These are phyloP conservation scores for Hofmannophila pseudospretella DNA, from an alignment of 2,888 invertebrate species.

Conservation along the genomic window DNA sequence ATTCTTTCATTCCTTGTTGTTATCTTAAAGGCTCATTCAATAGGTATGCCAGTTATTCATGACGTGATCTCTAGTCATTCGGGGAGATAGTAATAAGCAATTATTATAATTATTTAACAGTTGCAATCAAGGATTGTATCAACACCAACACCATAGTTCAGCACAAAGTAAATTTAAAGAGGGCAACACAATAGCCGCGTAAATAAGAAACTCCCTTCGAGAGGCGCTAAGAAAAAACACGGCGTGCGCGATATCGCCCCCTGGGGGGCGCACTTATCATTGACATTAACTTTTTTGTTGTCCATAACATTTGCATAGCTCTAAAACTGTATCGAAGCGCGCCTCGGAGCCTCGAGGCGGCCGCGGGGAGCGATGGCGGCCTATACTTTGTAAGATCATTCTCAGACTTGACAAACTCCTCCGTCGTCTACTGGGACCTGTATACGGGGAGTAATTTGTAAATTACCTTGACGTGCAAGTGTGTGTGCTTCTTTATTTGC, in stretches of 20 bases:
- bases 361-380: conserved; percentile 49
- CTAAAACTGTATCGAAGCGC: conserved; percentile 57
- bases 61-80: too few relatives aligned
- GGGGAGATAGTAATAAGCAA: too few relatives aligned
- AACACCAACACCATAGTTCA: neutral
- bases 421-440: conserved; percentile 52
- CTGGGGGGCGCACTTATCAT: conserved; percentile 69
- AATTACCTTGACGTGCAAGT: conserved; percentile 43
- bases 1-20: too few relatives aligned
- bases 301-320: conserved; percentile 78
- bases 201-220: conserved; percentile 15
- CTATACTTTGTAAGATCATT: conserved; percentile 76
- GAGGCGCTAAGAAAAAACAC: conserved; percentile 35
- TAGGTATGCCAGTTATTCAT: too few relatives aligned
- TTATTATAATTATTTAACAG: too few relatives aligned
- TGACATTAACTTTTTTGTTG: conserved; percentile 77
- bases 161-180: conserved; percentile 49
- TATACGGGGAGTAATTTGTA: conserved; percentile 52
- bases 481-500: conserved; percentile 15
- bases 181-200: conserved; percentile 48
- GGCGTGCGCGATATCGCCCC: conserved; percentile 51
- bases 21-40: too few relatives aligned
- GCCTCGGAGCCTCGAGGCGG: conserved; percentile 56
- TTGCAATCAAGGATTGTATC: too few relatives aligned
- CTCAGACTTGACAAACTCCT: conserved; percentile 57